phyloP scores from a whole-genome alignment of 2,113 vertebrate species.

The Apaloderma vittatum region DNA sequence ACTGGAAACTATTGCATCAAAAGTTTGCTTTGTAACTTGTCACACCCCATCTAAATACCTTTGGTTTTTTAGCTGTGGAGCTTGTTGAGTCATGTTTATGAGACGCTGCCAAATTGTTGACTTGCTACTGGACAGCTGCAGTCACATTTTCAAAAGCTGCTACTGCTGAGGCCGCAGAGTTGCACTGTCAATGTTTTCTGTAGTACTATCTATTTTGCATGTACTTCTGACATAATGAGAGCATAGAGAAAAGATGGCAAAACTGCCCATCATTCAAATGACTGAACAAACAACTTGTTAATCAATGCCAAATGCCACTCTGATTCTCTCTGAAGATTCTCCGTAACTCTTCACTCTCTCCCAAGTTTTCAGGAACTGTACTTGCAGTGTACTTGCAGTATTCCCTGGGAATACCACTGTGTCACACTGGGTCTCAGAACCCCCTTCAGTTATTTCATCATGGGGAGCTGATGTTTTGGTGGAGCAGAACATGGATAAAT shows the following conservation, averaged over 20 bases:
- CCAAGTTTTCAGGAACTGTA: neutral
- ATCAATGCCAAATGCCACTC: neutral
- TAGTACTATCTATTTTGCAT: neutral
- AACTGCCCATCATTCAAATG: neutral
- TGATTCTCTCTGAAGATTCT: neutral
- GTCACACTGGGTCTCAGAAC: neutral
- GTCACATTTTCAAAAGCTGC: neutral
- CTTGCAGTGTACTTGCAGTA: no score
- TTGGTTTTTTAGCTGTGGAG: neutral
- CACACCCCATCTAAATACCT: neutral
- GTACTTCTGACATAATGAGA: neutral
- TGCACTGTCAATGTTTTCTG: rapidly evolving
- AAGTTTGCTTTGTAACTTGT: neutral
- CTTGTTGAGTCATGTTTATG: neutral
- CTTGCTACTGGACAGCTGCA: neutral
- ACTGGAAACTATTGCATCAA: neutral
- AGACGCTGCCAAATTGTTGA: neutral
- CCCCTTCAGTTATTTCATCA: neutral
- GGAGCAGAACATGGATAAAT: neutral
- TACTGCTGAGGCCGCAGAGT: neutral
- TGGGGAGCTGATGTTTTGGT: neutral
- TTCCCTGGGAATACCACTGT: neutral
- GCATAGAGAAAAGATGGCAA: neutral
- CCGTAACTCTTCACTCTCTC: neutral
- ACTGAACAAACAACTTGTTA: neutral